Base-by-base conservation (phyloP, 2,888 invertebrate species). In the Acleris holmiana region DNA sequence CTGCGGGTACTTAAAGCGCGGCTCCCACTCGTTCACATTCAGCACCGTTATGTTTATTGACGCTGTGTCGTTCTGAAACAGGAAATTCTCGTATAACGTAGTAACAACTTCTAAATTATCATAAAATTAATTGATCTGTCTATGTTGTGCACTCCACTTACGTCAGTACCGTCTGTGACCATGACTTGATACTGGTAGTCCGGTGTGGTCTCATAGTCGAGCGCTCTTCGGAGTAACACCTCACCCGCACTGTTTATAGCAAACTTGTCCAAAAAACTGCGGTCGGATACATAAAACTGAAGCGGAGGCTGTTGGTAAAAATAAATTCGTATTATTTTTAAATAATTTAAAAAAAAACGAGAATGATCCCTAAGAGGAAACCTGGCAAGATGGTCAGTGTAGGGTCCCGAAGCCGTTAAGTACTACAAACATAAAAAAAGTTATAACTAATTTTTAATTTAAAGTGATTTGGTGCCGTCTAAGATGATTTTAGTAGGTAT, bases 1-100 rank as follows among this genome's bases (percentile, higher is more conserved):
- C 84, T 97, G 96, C 5, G 97, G 95, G 85, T 96, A 96, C 1
- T 96, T 94, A 90, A 98, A 98, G 63, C 97, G 94, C 0, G 98
- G 98, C 85, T 98, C 98, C 97, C 98, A 98, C 82, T 98, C 98
- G 88, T 98, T 98, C 8, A 97, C 96, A 83, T 98, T 96, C 73
- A 95, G 91, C 17, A 98, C 96, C 1, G 96, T 95, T 29, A 98
- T 93, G 76, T 96, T 96, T 3, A 98, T 95, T 7, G 95, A 94
- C 0, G 97, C 95, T 0, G 97, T 97, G 82, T 97, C 97, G 84
- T 97, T 98, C 96, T 97, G 53, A 18, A 60, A 66, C 21, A 8
- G 23, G 23, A 18, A 21, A 41, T 21, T 23, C n/a, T 44, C 4
- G n/a, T n/a, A n/a, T n/a, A n/a, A n/a, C n/a, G n/a, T n/a, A n/a